These are phyloP conservation scores for Andrena chrysosceles DNA, from an alignment of 2,888 invertebrate genomes.

Conservation along the genomic window DNA sequence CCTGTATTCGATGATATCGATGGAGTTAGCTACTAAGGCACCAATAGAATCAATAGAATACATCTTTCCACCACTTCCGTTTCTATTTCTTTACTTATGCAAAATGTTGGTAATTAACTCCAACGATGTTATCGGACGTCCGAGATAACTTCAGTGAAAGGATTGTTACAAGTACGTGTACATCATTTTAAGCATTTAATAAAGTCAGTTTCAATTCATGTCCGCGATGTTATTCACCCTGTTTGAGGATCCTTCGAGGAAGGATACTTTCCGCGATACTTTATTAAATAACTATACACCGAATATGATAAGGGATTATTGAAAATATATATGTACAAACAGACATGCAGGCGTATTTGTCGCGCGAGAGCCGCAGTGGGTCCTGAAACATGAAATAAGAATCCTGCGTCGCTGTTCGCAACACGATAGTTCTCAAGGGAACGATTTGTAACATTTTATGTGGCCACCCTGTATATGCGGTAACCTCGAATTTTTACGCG, in stretches of 20 bases:
- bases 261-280: not conserved
- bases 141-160: not conserved
- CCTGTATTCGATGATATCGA: not conserved
- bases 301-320: too few species aligned
- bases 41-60: not conserved
- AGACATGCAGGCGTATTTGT: not conserved
- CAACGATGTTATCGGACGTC: not conserved
- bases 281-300: not conserved
- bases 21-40: not conserved
- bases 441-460: conserved; percentile 19
- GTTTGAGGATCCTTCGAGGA: not conserved
- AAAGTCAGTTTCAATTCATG: conserved; percentile 14
- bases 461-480: not conserved
- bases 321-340: too few species aligned
- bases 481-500: conserved; percentile 29
- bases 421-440: not conserved
- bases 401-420: not conserved
- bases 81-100: conserved; percentile 1
- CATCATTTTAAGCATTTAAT: conserved; percentile 15
- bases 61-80: not conserved
- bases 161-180: not conserved
- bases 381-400: not conserved
- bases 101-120: not conserved
- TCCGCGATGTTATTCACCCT: not conserved
- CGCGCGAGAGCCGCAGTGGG: not conserved